phyloP scores from a whole-genome alignment of 2,888 invertebrate species.

The Deroplatys truncata region DNA sequence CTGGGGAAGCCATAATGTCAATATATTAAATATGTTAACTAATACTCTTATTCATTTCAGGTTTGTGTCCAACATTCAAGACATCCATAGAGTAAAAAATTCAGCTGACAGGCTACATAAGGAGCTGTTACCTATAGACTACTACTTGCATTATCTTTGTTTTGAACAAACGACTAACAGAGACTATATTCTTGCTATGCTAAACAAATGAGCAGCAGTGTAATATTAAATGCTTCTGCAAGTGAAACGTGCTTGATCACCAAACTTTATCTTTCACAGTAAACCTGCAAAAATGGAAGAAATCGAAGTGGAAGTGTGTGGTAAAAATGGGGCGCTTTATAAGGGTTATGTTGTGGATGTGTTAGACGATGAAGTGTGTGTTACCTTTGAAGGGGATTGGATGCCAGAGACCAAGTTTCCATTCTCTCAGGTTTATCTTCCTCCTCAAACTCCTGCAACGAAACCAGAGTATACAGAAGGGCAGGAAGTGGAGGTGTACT shows the following conservation, averaged over 20 bases:
- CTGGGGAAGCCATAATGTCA: neutral
- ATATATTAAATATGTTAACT: neutral
- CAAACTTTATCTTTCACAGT: conserved; percentile 10
- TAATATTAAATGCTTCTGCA: neutral
- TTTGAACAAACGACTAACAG: neutral
- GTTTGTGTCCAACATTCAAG: neutral
- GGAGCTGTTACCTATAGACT: neutral
- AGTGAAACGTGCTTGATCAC: neutral
- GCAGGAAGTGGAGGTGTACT: conserved; percentile 90
- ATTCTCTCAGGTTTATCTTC: conserved; percentile 86
- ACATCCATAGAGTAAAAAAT: neutral
- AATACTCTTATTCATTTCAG: neutral
- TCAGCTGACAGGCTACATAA: neutral
- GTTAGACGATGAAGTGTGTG: conserved; percentile 87
- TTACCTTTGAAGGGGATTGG: conserved; percentile 95
- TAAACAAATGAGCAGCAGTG: neutral
- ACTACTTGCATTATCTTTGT: neutral
- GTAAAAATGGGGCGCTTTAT: conserved; percentile 97
- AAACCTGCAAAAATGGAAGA: conserved; percentile 76
- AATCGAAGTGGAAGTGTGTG: conserved; percentile 97
- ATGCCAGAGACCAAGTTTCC: conserved; percentile 90
- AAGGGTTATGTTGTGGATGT: conserved; percentile 93
- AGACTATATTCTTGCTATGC: neutral
- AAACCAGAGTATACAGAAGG: conserved; percentile 74
- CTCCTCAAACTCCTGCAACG: conserved; percentile 55